Conservation (phyloP, 2,797 vertebrate genomes). For the Scolopax rusticola region DNA sequence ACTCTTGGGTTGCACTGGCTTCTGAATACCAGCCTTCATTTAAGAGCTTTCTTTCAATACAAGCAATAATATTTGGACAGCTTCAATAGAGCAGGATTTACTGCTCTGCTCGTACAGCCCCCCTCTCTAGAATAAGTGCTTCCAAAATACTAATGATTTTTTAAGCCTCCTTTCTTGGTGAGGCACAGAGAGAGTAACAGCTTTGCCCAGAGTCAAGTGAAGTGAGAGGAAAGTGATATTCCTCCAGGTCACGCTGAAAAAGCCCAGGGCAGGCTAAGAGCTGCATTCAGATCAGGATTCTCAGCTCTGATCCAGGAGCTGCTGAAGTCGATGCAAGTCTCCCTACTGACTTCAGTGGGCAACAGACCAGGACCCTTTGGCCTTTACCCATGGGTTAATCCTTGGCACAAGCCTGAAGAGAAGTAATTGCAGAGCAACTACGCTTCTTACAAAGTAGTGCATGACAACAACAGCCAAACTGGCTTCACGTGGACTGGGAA, state of each 20-base stretch:
- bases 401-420: conserved; percentile 11
- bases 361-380: neutral
- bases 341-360: conserved; percentile 17
- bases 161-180: conserved; percentile 26
- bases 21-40: conserved; percentile 22
- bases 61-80: conserved; percentile 66
- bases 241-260: neutral
- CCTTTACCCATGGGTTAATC: conserved; percentile 13
- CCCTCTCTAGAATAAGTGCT: neutral
- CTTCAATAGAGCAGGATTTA: conserved; percentile 60
- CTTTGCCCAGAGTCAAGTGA: conserved; percentile 5
- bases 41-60: conserved; percentile 50
- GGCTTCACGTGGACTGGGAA: neutral
- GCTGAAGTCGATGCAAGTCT: neutral
- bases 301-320: conserved; percentile 4
- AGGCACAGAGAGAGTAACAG: conserved; percentile 25
- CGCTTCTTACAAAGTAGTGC: neutral
- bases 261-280: neutral
- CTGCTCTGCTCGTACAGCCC: neutral
- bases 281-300: neutral
- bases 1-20: neutral
- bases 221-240: conserved; percentile 11
- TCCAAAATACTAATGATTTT: conserved; percentile 19
- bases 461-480: neutral
- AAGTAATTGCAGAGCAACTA: conserved; percentile 1